Base-by-base conservation (phyloP, 2,888 invertebrate genomes). In the Sinodicranocentrus sp. region DNA sequence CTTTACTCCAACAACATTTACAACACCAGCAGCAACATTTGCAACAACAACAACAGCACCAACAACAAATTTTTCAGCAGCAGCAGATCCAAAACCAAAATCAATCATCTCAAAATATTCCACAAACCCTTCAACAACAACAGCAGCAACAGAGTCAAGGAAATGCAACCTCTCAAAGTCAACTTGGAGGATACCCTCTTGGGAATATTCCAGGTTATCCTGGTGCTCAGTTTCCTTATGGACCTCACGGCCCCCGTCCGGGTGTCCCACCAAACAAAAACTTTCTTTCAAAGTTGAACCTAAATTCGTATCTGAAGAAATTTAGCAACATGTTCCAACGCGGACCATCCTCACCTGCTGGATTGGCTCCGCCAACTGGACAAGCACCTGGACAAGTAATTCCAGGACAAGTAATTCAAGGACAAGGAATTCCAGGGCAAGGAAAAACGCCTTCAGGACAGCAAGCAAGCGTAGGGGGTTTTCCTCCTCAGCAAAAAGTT, bases 301-400 rank as follows among this genome's bases (percentile, higher is more conserved):
- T 87, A n/a, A 87, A 88, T 43, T 77, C 82, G 21, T 87, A 88
- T 23, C 39, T 88, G 28, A 86, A 87, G 57, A 82, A 85, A 44
- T 85, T 88, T 72, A 86, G 86, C 21, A 88, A 84, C 75, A 87
- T 88, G 86, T 88, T 88, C 61, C 77, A 84, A 44, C 63, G 88
- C 0, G 71, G 75, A 25, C 59, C 59, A 5, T 76, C 82, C 0
- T 44, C 57, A 1, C 82, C 67, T n/a, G 10, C 63, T 8, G 61
- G 39, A 1, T 15, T 33, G 15, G 82, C 72, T 6, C 19, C 52
- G 17, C 54, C 73, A 17, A 5, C 15, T 48, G n/a, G n/a, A 48
- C 61, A 8, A 54, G 68, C 39, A 6, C 54, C 70, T 33, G 13
- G 19, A 0, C 3, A 8, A 21, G 73, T 43, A 48, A 68, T 67